A percentile compares a stretch with the other conserved stretches of the same genome.
These are phyloP conservation scores for Drosophila robusta DNA, from an alignment of 2,888 invertebrate species.

Conservation along the genomic window DNA sequence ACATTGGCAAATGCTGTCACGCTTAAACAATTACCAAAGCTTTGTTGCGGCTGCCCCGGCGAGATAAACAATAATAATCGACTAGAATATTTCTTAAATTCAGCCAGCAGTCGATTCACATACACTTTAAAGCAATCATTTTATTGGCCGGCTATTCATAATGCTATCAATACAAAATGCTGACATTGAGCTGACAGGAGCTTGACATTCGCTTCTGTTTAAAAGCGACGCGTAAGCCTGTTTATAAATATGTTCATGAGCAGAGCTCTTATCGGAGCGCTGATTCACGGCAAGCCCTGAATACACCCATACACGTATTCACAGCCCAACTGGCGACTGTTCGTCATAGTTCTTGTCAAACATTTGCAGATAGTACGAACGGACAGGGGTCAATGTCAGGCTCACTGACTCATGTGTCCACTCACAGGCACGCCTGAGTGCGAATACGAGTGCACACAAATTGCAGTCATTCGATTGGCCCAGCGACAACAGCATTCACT, in stretches of 20 bases:
- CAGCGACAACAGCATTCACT: constrained; percentile 25
- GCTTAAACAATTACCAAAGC: constrained; percentile 57
- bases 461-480: constrained; percentile 22
- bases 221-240: constrained; percentile 1
- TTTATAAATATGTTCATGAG: constrained; percentile 19
- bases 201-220: constrained; percentile 5
- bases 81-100: constrained; percentile 11
- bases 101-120: neutral
- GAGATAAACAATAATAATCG: constrained; percentile 33
- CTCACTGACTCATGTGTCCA: constrained; percentile 37
- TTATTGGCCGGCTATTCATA: neutral
- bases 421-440: constrained; percentile 33
- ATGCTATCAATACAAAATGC: constrained; percentile 12
- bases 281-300: constrained; percentile 23
- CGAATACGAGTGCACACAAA: constrained; percentile 16
- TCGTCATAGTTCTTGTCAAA: constrained; percentile 25
- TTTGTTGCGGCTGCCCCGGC: constrained; percentile 47
- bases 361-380: neutral
- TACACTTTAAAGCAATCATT: neutral
- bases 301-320: neutral
- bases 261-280: constrained; percentile 20
- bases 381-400: constrained; percentile 14
- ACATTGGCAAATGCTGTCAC: constrained; percentile 55
- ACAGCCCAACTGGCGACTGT: constrained; percentile 8
- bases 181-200: constrained; percentile 12